A percentile compares a stretch with the other conserved stretches of the same genome.
These are phyloP conservation scores for Cheirogaleus medius DNA, from an alignment of 2,113 vertebrate genomes.

Conservation along the genomic window DNA sequence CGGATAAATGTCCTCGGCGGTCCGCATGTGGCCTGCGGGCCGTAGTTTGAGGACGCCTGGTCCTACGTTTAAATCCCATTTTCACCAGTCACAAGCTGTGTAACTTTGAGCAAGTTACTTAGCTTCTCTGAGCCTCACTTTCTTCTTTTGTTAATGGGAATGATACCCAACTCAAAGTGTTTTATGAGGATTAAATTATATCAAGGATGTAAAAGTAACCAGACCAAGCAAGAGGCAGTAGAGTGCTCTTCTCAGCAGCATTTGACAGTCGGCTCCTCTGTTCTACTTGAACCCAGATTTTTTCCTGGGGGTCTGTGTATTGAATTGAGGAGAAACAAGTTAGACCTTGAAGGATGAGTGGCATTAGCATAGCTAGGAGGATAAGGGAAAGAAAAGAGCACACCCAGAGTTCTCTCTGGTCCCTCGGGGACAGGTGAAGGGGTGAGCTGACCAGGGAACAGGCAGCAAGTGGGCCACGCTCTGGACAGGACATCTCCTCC, in stretches of 20 bases:
- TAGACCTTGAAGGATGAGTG: not conserved
- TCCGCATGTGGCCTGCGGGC: too few relatives aligned
- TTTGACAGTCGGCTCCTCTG: too few relatives aligned
- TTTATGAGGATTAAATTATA: not conserved
- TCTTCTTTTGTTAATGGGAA: not conserved
- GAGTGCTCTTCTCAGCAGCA: too few relatives aligned
- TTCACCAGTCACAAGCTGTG: not conserved
- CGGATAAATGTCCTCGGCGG: too few relatives aligned
- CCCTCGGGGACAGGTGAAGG: not conserved
- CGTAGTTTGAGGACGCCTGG: too few relatives aligned
- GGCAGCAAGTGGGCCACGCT: too few relatives aligned
- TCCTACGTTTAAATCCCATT: not conserved
- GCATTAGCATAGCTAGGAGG: not conserved
- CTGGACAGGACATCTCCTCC: not conserved
- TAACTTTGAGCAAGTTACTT: not conserved
- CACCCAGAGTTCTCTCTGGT: not conserved
- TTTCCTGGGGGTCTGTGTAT: not conserved
- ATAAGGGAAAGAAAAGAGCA: not conserved
- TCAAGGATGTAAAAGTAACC: not conserved
- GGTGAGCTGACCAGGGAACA: not conserved
- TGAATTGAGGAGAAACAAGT: not conserved
- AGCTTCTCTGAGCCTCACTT: not conserved
- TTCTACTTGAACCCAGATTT: too few relatives aligned
- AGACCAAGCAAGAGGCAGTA: not conserved
- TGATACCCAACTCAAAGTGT: not conserved